Percentiles rank a stretch among this genome's conserved stretches.
Evolutionary conservation across 2,797 vertebrate species (phyloP).

Genomic region (Fringilla coelebs): DNA sequence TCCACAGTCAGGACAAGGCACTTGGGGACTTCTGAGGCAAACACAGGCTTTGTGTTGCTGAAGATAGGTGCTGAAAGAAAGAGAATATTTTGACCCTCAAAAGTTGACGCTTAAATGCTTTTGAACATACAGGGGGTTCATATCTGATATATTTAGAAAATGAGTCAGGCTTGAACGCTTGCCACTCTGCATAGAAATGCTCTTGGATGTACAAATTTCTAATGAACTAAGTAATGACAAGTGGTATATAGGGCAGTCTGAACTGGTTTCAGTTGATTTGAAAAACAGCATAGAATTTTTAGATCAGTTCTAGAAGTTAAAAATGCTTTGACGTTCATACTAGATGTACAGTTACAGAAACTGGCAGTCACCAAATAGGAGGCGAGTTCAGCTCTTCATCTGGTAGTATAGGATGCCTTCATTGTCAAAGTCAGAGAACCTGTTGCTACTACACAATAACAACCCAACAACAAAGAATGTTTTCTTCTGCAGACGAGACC

Average conservation of each 20-base stretch:
- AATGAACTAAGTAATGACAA: not conserved
- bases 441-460: not conserved
- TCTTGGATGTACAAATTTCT: not conserved
- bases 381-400: not conserved
- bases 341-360: not conserved
- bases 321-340: not conserved
- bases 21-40: not conserved
- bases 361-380: not conserved
- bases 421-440: not conserved
- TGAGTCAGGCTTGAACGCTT: not conserved
- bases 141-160: not conserved
- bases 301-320: not conserved
- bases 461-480: not conserved
- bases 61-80: not conserved
- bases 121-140: not conserved
- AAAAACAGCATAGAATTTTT: not conserved
- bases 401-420: not conserved
- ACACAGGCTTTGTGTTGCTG: not conserved
- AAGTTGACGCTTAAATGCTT: not conserved
- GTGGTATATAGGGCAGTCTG: not conserved
- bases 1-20: not conserved
- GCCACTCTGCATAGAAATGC: not conserved
- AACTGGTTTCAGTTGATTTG: not conserved
- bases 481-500: not conserved
- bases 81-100: not conserved